A percentile compares a stretch with the other conserved stretches of the same genome.
phyloP scores from a whole-genome alignment of 2,888 invertebrate genomes.

The Pheosia gnoma region DNA sequence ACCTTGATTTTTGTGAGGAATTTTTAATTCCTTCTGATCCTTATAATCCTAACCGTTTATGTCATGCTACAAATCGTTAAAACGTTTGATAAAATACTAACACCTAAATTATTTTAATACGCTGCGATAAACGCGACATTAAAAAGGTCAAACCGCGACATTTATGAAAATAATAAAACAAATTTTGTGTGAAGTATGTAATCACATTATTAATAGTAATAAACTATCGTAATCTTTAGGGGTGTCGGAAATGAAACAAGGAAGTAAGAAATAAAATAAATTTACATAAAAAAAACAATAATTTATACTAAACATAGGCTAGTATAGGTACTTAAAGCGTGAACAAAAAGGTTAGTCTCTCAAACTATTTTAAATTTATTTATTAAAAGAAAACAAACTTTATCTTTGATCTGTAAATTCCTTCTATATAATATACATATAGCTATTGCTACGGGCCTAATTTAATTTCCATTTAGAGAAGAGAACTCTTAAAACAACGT shows the following conservation, averaged over 20 bases:
- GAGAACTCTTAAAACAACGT: no score
- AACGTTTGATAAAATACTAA: no score
- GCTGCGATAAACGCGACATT: neutral
- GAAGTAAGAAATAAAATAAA: neutral
- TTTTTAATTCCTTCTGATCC: no score
- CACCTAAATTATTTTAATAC: neutral
- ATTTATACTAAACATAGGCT: neutral
- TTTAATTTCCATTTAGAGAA: no score
- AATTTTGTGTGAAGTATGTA: neutral
- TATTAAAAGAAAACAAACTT: no score
- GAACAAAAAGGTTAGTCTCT: neutral
- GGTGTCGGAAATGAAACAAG: neutral
- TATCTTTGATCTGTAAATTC: no score
- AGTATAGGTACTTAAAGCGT: neutral
- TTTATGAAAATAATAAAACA: constrained; percentile 3
- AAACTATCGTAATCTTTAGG: neutral
- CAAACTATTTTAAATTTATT: no score
- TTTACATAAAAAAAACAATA: neutral
- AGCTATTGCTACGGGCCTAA: no score
- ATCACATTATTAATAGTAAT: neutral
- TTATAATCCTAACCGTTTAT: no score
- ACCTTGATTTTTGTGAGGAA: no score
- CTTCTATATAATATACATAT: no score
- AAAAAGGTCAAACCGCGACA: neutral
- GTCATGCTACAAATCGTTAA: no score